Evolutionary conservation across 2,888 invertebrate genomes (phyloP), one percentile per base, ranked within the genome.

Genomic region (Dicranocentrus wangi): DNA sequence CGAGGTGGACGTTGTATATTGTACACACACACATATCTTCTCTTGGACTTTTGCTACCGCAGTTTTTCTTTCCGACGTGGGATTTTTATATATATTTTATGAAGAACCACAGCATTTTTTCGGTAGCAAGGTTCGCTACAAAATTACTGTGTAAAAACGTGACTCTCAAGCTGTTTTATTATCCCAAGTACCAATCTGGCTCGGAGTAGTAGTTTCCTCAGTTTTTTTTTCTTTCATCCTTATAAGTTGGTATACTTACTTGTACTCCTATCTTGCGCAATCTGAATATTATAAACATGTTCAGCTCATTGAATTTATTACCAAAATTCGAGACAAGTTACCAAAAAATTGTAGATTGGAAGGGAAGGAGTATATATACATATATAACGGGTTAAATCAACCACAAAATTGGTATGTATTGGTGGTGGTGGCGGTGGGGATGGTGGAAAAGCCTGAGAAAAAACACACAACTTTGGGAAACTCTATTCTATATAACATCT

Each of bases 151-250:
- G 82, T 83, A 83, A 84, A 84, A 84, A 83, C 84, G 84, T 84
- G 84, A 84, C 84, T 84, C 82, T 82, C 84, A 80, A 70, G 82
- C 84, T 84, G 84, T 84, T 84, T 84, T 84, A 84, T 84, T 71
- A 81, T 58, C 77, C 27, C 25, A 60, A 28, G 76, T 78, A 82
- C 60, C 66, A 73, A 80, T 82, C 82, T 80, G 39, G 43, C 63
- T 39, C 32, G 42, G 42, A 63, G 63, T n/a, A n/a, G n/a, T n/a
- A n/a, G n/a, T n/a, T n/a, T n/a, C n/a, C n/a, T n/a, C n/a, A n/a
- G n/a, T n/a, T n/a, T n/a, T n/a, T n/a, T n/a, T n/a, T n/a, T n/a
- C n/a, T n/a, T n/a, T n/a, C n/a, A n/a, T n/a, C n/a, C n/a, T n/a
- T n/a, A n/a, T n/a, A n/a, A n/a, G n/a, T n/a, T n/a, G n/a, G n/a